phyloP scores from a whole-genome alignment of 2,888 invertebrate species.

The Melikaiella ostensackeni region DNA sequence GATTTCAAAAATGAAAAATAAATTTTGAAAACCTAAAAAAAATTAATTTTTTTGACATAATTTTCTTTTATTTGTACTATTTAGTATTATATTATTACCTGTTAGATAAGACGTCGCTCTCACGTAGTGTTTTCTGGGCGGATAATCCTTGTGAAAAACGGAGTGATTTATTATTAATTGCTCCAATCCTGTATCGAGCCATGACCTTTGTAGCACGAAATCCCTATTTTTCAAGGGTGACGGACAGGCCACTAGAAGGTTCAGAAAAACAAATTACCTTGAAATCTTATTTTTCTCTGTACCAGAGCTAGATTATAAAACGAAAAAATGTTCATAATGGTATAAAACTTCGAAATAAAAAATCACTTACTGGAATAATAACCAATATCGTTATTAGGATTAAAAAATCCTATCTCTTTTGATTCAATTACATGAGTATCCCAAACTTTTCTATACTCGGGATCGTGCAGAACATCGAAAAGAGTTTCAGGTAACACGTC shows the following conservation, averaged over 20 bases:
- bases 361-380: constrained; percentile 90
- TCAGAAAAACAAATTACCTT: constrained; percentile 10
- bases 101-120: constrained; percentile 83
- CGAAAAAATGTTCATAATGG: neutral
- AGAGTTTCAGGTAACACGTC: constrained; percentile 86
- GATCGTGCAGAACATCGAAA: constrained; percentile 95
- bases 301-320: neutral
- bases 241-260: constrained; percentile 87
- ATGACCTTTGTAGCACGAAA: constrained; percentile 94
- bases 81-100: constrained; percentile 72
- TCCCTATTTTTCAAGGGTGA: constrained; percentile 93
- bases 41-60: too few relatives aligned
- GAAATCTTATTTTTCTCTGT: neutral
- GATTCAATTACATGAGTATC: constrained; percentile 93
- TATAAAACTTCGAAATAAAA: neutral
- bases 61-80: too few relatives aligned
- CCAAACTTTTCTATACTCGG: constrained; percentile 92
- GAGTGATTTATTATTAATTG: constrained; percentile 95
- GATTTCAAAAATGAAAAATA: too few relatives aligned
- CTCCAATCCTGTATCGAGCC: constrained; percentile 92
- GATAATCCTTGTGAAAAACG: constrained; percentile 91
- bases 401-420: constrained; percentile 92
- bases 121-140: constrained; percentile 89
- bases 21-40: too few relatives aligned
- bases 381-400: constrained; percentile 95